Evolutionary conservation across 2,888 invertebrate genomes (phyloP).

Genomic region (Drosophila nr. perissopoda): DNA sequence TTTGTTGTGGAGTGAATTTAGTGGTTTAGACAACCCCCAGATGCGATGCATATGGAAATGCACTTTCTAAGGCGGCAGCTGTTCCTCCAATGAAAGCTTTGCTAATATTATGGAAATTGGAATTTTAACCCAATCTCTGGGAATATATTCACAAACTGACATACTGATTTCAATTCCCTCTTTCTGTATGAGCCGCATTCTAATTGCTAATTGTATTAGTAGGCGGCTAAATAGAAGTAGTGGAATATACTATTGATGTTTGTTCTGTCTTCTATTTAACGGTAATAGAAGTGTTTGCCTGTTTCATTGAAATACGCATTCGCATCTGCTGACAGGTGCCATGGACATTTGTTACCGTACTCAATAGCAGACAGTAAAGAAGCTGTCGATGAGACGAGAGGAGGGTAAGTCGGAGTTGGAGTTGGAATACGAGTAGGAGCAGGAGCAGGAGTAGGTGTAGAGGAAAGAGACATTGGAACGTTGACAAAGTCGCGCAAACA

Average conservation of each 20-base stretch:
- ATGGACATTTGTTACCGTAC: constrained; percentile 63
- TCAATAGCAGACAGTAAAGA: constrained; percentile 50
- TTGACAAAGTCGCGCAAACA: constrained; percentile 73
- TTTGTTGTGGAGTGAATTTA: constrained; percentile 43
- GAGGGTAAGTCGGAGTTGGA: constrained; percentile 3
- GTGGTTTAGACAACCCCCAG: constrained; percentile 19
- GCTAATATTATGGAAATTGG: constrained; percentile 58
- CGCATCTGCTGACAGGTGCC: constrained; percentile 66
- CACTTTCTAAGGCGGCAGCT: constrained; percentile 57
- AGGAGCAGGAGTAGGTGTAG: neutral
- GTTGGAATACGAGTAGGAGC: constrained; percentile 8
- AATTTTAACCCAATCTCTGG: constrained; percentile 61
- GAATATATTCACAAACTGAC: constrained; percentile 42
- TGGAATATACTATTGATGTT: constrained; percentile 7
- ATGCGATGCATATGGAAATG: constrained; percentile 68
- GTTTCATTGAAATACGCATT: constrained; percentile 34
- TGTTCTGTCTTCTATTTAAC: constrained; percentile 40
- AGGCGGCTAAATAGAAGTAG: constrained; percentile 26
- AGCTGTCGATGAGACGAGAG: constrained; percentile 11
- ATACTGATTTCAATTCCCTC: constrained; percentile 10
- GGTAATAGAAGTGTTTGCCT: constrained; percentile 55
- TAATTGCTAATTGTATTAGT: constrained; percentile 29
- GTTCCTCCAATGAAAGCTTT: constrained; percentile 28
- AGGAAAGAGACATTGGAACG: constrained; percentile 25
- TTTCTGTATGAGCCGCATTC: constrained; percentile 4